Percentiles rank a stretch among this genome's conserved stretches.
Evolutionary conservation across 30 jellyfish, hydroid and myxozoan genomes (phyloP).

Genomic region (Clytia hemisphaerica): DNA sequence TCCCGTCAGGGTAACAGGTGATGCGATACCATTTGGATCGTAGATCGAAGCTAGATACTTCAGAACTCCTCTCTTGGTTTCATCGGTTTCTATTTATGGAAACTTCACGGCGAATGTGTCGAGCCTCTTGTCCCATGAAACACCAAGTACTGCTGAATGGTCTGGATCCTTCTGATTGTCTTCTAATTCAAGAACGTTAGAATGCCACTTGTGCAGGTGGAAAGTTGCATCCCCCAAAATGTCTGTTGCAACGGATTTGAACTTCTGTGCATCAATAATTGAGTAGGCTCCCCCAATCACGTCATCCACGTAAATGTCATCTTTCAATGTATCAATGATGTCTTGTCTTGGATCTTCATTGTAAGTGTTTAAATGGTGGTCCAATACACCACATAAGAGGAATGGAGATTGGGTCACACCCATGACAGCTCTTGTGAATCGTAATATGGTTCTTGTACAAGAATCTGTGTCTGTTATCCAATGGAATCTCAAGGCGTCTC

Average conservation of each 20-base stretch:
- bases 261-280: background rate
- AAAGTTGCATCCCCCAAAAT: conserved; percentile 36
- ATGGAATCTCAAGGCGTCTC: conserved; percentile 42
- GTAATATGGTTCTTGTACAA: background rate
- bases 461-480: conserved; percentile 37
- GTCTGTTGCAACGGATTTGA: conserved; percentile 23
- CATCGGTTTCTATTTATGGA: conserved; percentile 14
- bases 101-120: conserved; percentile 39
- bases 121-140: conserved; percentile 47
- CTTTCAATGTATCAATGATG: conserved; percentile 16
- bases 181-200: conserved; percentile 28
- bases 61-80: conserved; percentile 53
- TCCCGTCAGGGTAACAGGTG: conserved; percentile 35
- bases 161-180: conserved; percentile 14
- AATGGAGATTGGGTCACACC: conserved; percentile 51
- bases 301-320: conserved; percentile 46
- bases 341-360: conserved; percentile 9
- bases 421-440: conserved; percentile 48
- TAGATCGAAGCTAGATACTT: conserved; percentile 37
- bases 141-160: too few species aligned
- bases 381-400: conserved; percentile 38
- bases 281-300: conserved; percentile 12
- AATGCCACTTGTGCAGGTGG: conserved; percentile 53
- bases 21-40: conserved; percentile 52
- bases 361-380: conserved; percentile 31